Percentiles rank a stretch among this genome's conserved stretches.
Evolutionary conservation across 2,797 vertebrate genomes (phyloP).

Genomic region (Lindbergichthys nudifrons): DNA sequence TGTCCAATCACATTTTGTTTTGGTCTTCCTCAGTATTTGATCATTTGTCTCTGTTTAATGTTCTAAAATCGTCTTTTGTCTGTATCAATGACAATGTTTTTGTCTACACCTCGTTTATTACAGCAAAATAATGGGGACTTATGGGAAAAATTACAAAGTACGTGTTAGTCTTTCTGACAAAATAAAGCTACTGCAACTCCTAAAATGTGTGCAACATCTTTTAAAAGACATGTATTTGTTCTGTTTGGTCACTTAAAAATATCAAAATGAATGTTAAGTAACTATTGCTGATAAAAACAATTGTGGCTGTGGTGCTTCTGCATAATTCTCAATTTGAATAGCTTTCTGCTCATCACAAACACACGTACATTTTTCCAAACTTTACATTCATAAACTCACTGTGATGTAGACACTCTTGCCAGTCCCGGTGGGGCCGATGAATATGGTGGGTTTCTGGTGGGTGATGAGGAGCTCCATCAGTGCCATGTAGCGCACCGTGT

Average conservation of each 20-base stretch:
- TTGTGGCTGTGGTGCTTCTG: neutral
- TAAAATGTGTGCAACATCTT: neutral
- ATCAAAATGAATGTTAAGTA: neutral
- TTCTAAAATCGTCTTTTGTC: too few species aligned
- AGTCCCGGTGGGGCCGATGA: conserved; percentile 93
- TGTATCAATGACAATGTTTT: too few species aligned
- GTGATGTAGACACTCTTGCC: conserved; percentile 93
- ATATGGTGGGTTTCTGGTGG: conserved; percentile 90
- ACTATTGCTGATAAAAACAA: neutral
- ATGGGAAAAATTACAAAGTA: neutral
- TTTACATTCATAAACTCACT: conserved; percentile 80
- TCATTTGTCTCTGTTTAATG: too few species aligned
- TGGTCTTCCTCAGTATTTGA: neutral
- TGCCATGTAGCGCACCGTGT: conserved; percentile 89
- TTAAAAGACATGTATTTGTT: neutral
- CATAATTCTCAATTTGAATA: neutral
- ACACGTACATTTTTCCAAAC: neutral
- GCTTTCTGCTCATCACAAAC: neutral
- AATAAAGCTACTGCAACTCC: neutral
- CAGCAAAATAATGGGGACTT: neutral
- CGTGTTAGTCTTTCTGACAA: neutral
- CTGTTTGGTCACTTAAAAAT: neutral
- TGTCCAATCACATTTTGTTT: too few species aligned
- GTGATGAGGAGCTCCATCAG: conserved; percentile 90
- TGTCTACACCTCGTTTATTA: neutral